Evolutionary conservation across 2,888 invertebrate species (phyloP).

Genomic region (Slavum lentiscoides): DNA sequence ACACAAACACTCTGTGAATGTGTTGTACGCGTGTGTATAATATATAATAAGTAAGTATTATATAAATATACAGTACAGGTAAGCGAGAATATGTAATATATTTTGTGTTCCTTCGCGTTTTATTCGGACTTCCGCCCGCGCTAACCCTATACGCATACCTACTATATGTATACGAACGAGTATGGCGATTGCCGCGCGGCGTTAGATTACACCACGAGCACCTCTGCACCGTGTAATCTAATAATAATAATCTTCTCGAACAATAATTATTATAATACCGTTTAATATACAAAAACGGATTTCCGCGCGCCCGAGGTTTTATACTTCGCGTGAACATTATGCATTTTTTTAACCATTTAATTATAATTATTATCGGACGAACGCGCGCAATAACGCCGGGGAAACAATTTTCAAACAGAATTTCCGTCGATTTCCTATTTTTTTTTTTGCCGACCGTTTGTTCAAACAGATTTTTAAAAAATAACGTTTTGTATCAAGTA

Average conservation of each 20-base stretch:
- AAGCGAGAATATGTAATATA: background rate
- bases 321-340: background rate
- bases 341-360: background rate
- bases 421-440: no score
- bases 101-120: background rate
- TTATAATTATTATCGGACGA: background rate
- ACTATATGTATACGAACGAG: no score
- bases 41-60: background rate
- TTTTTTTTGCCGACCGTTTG: no score
- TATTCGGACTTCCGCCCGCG: background rate
- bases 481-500: no score
- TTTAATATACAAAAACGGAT: constrained; percentile 10
- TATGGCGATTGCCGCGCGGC: background rate
- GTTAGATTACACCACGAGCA: constrained; percentile 2
- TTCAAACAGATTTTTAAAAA: no score
- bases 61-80: no score
- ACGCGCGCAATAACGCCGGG: no score
- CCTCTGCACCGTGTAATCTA: constrained; percentile 5
- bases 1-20: background rate
- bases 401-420: no score
- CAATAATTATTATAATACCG: background rate
- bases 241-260: constrained; percentile 16
- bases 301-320: background rate
- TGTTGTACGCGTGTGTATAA: no score
- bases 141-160: background rate